Conservation (phyloP, 2,113 vertebrate genomes). For the Rhinoderma darwinii region DNA sequence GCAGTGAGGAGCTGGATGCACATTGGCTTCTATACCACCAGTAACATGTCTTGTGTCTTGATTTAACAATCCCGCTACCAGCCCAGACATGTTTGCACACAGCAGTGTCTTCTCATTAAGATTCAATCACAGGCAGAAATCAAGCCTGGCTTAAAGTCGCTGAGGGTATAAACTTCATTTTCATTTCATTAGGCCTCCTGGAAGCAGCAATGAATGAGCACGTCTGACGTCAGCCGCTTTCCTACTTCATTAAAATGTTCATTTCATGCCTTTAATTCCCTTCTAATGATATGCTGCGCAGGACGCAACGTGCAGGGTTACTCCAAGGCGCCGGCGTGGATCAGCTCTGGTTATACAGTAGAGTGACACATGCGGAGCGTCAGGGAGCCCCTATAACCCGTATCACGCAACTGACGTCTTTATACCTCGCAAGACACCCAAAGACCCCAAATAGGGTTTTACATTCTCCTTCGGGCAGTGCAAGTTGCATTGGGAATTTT, state of each 20-base stretch:
- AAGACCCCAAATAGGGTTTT: no score
- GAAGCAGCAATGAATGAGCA: slow-evolving; percentile 74
- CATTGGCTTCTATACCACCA: slow-evolving; percentile 27
- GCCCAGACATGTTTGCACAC: slow-evolving; percentile 78
- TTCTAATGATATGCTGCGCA: slow-evolving; percentile 72
- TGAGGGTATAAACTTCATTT: slow-evolving; percentile 79
- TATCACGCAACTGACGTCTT: no score
- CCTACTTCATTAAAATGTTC: slow-evolving; percentile 82
- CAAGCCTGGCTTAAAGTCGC: slow-evolving; percentile 72
- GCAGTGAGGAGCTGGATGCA: background rate
- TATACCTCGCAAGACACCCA: no score
- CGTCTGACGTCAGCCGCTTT: slow-evolving; percentile 74
- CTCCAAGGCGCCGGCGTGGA: slow-evolving; percentile 67
- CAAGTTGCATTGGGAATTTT: no score
- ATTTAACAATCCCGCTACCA: slow-evolving; percentile 71
- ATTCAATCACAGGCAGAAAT: slow-evolving; percentile 78
- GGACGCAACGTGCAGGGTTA: slow-evolving; percentile 73
- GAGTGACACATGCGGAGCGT: no score
- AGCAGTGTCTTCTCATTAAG: slow-evolving; percentile 78
- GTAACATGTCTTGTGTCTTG: slow-evolving; percentile 64
- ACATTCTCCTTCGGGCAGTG: no score
- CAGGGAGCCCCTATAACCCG: no score
- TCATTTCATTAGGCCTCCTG: slow-evolving; percentile 81
- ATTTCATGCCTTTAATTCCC: slow-evolving; percentile 78
- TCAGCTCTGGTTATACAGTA: no score